Evolutionary conservation across 53 echinoderm and acorn worm genomes (phyloP), one percentile per base, ranked within the genome.

Genomic region (Patiria pectinifera): DNA sequence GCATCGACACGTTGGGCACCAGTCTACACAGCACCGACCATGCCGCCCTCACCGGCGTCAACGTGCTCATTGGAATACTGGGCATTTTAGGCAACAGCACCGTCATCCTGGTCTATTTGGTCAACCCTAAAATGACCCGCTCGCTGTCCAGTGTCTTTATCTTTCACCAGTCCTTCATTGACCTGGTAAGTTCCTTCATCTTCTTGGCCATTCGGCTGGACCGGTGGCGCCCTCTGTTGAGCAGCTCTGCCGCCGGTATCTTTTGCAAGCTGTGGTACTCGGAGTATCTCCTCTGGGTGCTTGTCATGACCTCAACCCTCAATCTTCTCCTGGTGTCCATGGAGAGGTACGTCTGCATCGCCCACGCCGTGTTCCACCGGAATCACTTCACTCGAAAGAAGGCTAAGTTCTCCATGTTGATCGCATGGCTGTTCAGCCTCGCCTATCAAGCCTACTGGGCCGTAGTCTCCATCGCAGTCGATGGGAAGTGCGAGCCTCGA

Each of bases 251-350:
- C 11, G 81, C 80, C 2, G 85, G 62, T 43, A 82, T 91, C 15
- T 80, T 92, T n/a, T 97, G 97, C 77, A 87, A 92, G 5, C 44
- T 97, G 45, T 97, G 97, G 97, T 95, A 95, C 82, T 95, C 95
- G 0, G 97, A 95, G 71, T 97, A 97, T 59, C 91, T 94, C 9
- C 91, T 97, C 9, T 97, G 97, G 97, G 97, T 95, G 23, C 86
- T 97, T 19, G 94, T 95, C 91, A 92, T 97, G 77, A 95, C 95
- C 6, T 94, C 97, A 61, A 97, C 95, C 0, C 92, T 94, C 15
- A 97, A 97, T 78, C 87, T 97, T 0, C 92, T 94, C 3, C 78
- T 95, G 10, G 82, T 97, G 3, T 97, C 97, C 1, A 24, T 97
- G 84, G 97, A 97, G 83, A 77, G 97, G 3, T 95, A 95, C 91